Base-by-base conservation (phyloP, 2,113 vertebrate genomes). In the Elgaria multicarinata region DNA sequence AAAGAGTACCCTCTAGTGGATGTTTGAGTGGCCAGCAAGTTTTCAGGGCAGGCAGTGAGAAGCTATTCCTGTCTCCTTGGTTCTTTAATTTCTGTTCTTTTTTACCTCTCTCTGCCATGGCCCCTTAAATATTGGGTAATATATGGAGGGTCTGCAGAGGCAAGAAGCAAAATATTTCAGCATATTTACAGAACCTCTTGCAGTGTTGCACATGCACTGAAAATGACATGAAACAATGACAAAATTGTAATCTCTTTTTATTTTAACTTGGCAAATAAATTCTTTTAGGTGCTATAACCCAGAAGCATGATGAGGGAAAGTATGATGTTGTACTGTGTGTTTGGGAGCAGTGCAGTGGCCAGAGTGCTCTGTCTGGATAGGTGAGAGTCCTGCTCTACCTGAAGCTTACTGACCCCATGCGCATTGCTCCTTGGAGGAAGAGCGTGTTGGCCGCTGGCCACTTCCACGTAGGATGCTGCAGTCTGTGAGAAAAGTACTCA, bases 1-100 rank as follows among this genome's bases (percentile, higher is more conserved):
- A 90, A 86, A 2, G 94, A 96, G 96, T 95, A 92, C 97, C 97
- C 97, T 97, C 97, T 97, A 93, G 97, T 62, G 97, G 96, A 50
- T 28, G 5, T 42, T 7, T 13, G n/a, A 0, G 0, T 0, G 0
- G 82, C 90, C 78, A 4, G 0, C 0, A 84, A 83, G 26, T 82
- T 89, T 85, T 82, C 44, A 0, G 78, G 80, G 85, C 80, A 0
- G 71, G 87, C 92, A 90, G 93, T 91, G 93, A 93, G 69, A 76
- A n/a, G 44, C 80, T 93, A 87, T 87, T 87, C 64, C 85, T 84
- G 71, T n/a, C 50, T 4, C 5, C n/a, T 22, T 39, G 31, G 20
- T 50, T 89, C 72, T 58, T 90, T 76, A 72, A 83, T 92, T 3
- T 0, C 58, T 92, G 4, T 85, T 69, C 76, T 92, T 90, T 85